Base-by-base conservation (phyloP, 2,888 invertebrate species). In the Chymomyza caudatula region DNA sequence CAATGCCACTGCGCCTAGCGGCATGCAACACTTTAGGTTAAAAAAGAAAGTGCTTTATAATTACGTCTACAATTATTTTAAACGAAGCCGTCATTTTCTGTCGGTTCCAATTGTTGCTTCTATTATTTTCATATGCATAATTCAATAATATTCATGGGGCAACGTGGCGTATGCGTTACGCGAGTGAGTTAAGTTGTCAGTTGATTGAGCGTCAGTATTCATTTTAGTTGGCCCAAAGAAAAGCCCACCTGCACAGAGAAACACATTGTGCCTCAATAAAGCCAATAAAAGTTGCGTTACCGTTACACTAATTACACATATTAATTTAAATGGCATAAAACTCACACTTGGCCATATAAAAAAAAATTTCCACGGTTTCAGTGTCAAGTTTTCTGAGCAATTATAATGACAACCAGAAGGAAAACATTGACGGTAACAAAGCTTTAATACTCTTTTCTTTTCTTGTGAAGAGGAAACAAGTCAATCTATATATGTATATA, bases 271-370 rank as follows among this genome's bases (percentile, higher is more conserved):
- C 58, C 64, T 63, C 70, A 77, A 75, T 77, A 64, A 80, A 69
- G 71, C 71, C 78, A 69, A 73, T 85, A 71, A 72, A 73, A 61
- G 25, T 19, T 17, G 17, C 13, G 69, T 54, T 20, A 65, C 60
- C 75, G 73, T 85, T 80, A 71, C 80, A 75, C 75, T 87, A 82
- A 82, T 82, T 82, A 80, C 81, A 69, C 67, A 83, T 87, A 82
- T 84, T 86, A 86, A 80, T 85, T 87, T 82, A 82, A 87, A 87
- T 84, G 84, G 71, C 85, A 87, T 73, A 72, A 77, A 72, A 65
- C 60, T 55, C 23, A 53, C 42, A 63, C 60, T 20, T 54, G 59
- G 52, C 55, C 47, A 63, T 54, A 55, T 53, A 37, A 69, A 63
- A 60, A 42, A 72, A 53, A 15, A 43, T 52, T 37, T 37, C 11